Evolutionary conservation across 2,888 invertebrate genomes (phyloP), one percentile per base, ranked within the genome.

Genomic region (Brachylomia viminalis): DNA sequence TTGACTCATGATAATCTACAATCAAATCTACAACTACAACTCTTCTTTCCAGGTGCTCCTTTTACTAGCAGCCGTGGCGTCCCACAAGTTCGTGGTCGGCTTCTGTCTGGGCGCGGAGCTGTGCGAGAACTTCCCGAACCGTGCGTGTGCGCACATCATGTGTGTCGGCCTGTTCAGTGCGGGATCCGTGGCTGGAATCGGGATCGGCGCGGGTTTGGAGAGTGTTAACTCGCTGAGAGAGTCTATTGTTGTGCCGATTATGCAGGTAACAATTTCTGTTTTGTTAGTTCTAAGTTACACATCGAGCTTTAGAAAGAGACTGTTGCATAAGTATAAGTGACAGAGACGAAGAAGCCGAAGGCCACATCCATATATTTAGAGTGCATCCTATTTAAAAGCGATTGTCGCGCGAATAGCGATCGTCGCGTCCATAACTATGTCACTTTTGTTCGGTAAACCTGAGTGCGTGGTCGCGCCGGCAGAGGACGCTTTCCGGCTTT

Each of bases 61-160:
- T 30, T 94, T 97, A 11, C 95, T 97, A 17, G 97, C 96, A 27
- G 98, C 98, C 13, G 98, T 98, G 3, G 97, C 98, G 0, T 97
- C 98, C 7, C 98, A 98, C 94, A 98, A 98, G 94, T 97, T 98
- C 86, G 98, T 98, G 27, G 98, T 98, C 72, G 98, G 98, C 0
- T 98, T 98, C 93, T 98, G 98, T 87, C 96, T 98, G 66, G 98
- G 98, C 0, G 97, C 98, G 0, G 98, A 98, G 92, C 95, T 98
- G 75, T 97, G 97, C 62, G 97, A 97, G n/a, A 97, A 95, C 86
- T 92, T 96, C 33, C 92, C 92, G 0, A 91, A 92, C 0, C 90
- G 93, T 0, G 79, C 95, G 65, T 94, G 96, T 68, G 93, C 94
- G 58, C 97, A 98, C 82, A 94, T 98, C 33, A 85, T 97, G 15